phyloP scores from a whole-genome alignment of 2,888 invertebrate species.

The Gymnocheta viridis region DNA sequence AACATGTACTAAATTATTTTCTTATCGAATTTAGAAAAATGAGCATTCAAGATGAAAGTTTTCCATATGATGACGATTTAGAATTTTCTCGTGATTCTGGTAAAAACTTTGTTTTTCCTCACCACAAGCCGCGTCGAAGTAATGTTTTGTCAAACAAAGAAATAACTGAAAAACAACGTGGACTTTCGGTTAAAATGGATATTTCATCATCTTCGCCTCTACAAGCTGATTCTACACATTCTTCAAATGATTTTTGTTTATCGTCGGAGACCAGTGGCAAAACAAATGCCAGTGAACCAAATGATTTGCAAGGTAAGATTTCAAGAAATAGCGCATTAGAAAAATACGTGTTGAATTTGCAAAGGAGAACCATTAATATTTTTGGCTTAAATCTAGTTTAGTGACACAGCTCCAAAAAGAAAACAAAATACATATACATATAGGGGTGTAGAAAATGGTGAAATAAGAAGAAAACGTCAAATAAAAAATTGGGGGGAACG shows the following conservation, averaged over 20 bases:
- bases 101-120: conserved; percentile 53
- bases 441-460: too few relatives aligned
- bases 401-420: too few relatives aligned
- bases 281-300: conserved; percentile 76
- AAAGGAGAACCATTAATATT: too few relatives aligned
- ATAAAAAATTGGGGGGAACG: too few relatives aligned
- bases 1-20: neutral
- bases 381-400: too few relatives aligned
- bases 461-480: too few relatives aligned
- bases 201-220: conserved; percentile 20
- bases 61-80: conserved; percentile 76
- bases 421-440: too few relatives aligned
- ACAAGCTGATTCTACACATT: conserved; percentile 72
- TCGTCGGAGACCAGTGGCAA: conserved; percentile 73
- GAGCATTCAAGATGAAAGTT: conserved; percentile 80
- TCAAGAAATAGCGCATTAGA: too few relatives aligned
- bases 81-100: conserved; percentile 63
- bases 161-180: conserved; percentile 41
- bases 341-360: too few relatives aligned
- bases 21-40: conserved; percentile 68
- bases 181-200: neutral
- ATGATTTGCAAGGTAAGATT: conserved; percentile 52
- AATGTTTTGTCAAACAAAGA: conserved; percentile 51
- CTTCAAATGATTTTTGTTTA: conserved; percentile 71
- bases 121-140: conserved; percentile 37